phyloP scores from a whole-genome alignment of 2,797 vertebrate genomes.

The Catostomus latipinnis region DNA sequence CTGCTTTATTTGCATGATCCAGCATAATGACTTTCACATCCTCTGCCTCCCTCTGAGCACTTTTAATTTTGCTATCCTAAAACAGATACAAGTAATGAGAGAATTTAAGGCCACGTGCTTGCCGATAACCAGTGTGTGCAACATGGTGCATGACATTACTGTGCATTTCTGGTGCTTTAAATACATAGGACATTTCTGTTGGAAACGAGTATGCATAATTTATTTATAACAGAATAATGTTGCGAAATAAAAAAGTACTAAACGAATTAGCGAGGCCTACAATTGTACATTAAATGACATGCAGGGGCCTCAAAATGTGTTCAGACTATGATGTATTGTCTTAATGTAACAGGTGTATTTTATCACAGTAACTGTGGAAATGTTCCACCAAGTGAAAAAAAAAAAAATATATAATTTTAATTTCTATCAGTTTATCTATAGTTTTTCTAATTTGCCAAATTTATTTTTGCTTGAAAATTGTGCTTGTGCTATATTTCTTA shows the following conservation, averaged over 20 bases:
- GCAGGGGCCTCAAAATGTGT: no score
- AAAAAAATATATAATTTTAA: no score
- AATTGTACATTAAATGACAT: no score
- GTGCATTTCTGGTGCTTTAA: background rate
- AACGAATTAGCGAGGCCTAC: background rate
- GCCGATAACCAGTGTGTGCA: background rate
- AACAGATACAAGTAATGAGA: slow-evolving; percentile 5
- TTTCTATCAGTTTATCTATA: no score
- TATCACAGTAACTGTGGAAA: no score
- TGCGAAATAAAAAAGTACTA: background rate
- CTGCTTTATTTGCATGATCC: slow-evolving; percentile 73
- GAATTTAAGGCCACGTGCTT: background rate
- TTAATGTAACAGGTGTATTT: no score
- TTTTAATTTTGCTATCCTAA: slow-evolving; percentile 63
- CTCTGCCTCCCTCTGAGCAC: slow-evolving; percentile 69
- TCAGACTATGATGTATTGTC: no score
- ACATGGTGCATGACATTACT: background rate
- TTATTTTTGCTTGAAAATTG: background rate
- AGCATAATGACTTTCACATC: slow-evolving; percentile 79
- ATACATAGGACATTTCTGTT: background rate
- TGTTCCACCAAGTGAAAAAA: no score
- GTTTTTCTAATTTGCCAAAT: no score
- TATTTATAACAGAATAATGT: background rate
- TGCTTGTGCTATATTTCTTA: no score
- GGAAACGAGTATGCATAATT: background rate